Conservation (phyloP, 1,140 invertebrate genomes). For the Pemphigus obesinymphae region DNA sequence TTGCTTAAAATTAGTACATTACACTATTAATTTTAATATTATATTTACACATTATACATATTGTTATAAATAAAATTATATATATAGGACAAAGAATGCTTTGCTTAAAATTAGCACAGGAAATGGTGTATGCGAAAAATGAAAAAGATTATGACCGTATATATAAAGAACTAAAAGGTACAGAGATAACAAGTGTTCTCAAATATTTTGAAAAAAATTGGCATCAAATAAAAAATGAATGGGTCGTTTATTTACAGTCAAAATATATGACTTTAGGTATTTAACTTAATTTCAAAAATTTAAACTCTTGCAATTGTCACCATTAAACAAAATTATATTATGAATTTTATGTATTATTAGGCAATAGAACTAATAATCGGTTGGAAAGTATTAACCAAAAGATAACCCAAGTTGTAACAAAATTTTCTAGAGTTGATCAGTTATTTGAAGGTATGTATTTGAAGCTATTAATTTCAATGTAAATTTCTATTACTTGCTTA, state of each 20-base stretch:
- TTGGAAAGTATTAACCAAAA: background rate
- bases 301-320: background rate
- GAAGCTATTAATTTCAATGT: no score
- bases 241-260: background rate
- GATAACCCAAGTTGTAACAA: background rate
- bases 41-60: no score
- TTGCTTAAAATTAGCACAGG: no score
- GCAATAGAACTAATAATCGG: background rate
- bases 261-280: background rate
- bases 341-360: background rate
- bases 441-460: background rate
- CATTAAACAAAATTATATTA: background rate
- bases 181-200: no score
- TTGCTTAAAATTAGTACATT: no score
- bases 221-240: background rate
- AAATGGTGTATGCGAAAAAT: no score
- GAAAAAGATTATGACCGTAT: no score
- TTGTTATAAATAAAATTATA: no score
- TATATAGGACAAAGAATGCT: no score
- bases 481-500: background rate
- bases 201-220: background rate
- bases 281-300: no score
- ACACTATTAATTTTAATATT: no score
- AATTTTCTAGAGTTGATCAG: background rate
- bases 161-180: no score